phyloP scores from a whole-genome alignment of 2,888 invertebrate species.

The Microplitis deprimator region DNA sequence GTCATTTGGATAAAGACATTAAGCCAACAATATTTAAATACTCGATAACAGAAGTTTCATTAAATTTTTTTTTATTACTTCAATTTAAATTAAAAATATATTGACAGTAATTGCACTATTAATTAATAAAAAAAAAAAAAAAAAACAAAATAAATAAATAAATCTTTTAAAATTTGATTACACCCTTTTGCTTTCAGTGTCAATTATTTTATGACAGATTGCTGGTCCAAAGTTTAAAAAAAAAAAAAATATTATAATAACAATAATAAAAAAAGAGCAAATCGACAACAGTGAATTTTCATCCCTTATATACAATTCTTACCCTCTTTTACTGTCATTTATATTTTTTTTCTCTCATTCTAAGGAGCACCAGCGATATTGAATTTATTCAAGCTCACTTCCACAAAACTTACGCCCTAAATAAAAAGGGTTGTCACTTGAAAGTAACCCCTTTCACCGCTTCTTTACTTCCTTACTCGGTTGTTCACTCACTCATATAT shows the following conservation, averaged over 20 bases:
- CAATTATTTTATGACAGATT: conserved; percentile 35
- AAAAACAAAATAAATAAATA: too few species aligned
- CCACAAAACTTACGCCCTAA: conserved; percentile 65
- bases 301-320: conserved; percentile 15
- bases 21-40: conserved; percentile 15
- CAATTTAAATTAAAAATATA: too few species aligned
- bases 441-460: conserved; percentile 42
- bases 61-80: background rate
- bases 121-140: background rate
- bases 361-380: conserved; percentile 58
- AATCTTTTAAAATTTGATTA: background rate
- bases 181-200: background rate
- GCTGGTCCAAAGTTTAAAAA: background rate
- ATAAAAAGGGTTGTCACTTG: conserved; percentile 70
- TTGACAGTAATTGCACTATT: too few species aligned
- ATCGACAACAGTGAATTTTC: conserved; percentile 36
- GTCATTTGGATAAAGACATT: conserved; percentile 6
- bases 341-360: conserved; percentile 34
- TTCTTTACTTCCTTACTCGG: conserved; percentile 17
- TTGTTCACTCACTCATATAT: conserved; percentile 18
- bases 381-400: conserved; percentile 65
- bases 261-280: conserved; percentile 25
- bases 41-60: background rate
- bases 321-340: conserved; percentile 16
- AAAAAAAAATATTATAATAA: conserved; percentile 7